Conservation (phyloP, 2,888 invertebrate genomes). For the Metallyticus violacea region DNA sequence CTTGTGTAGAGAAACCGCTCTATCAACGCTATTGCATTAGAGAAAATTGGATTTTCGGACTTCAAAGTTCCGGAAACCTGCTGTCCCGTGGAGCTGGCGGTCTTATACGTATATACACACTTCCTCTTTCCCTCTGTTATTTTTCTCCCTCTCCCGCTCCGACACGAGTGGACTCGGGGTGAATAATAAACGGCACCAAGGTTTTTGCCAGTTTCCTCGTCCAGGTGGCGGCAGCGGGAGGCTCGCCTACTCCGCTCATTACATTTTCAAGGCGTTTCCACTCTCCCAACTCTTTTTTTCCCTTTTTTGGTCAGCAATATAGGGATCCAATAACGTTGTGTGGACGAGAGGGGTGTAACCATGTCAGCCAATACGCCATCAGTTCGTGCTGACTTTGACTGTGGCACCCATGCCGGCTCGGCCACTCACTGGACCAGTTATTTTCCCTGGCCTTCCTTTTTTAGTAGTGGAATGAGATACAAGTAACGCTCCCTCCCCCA, state of each 20-base stretch:
- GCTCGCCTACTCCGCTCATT: neutral
- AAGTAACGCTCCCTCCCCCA: neutral
- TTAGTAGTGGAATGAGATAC: neutral
- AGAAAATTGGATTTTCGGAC: neutral
- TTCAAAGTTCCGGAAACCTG: neutral
- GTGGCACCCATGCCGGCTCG: neutral
- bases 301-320: neutral
- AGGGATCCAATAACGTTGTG: constrained; percentile 13
- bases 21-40: neutral
- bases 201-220: neutral
- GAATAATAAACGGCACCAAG: neutral
- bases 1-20: neutral
- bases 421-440: neutral
- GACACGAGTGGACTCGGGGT: neutral
- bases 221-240: neutral
- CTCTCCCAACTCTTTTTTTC: too few species aligned
- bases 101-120: neutral
- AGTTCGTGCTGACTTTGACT: neutral
- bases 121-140: neutral
- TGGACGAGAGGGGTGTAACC: neutral
- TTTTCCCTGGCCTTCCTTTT: neutral
- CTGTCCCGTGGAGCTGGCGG: neutral
- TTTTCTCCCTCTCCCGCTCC: neutral
- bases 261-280: constrained; percentile 16
- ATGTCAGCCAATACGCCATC: constrained; percentile 6